A percentile compares a stretch with the other conserved stretches of the same genome.
Evolutionary conservation across 2,113 vertebrate genomes (phyloP).

Genomic region (Carettochelys insculpta): DNA sequence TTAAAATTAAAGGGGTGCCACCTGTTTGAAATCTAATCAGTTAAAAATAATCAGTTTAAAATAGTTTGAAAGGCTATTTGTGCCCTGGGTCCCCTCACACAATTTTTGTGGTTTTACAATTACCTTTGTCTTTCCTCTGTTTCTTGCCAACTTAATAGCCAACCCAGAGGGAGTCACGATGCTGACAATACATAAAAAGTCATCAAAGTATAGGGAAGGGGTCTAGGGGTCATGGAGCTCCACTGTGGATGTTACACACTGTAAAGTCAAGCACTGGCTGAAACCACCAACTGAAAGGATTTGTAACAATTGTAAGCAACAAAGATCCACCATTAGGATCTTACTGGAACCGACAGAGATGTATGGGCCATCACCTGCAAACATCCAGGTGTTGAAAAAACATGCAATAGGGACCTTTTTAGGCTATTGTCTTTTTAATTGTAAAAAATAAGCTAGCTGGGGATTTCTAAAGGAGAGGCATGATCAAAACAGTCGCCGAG

Average conservation of each 20-base stretch:
- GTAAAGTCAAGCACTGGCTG: neutral
- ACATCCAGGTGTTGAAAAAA: too few relatives aligned
- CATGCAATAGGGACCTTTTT: neutral
- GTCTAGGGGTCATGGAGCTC: neutral
- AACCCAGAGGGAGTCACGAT: neutral
- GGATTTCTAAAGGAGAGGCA: neutral
- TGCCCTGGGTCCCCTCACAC: neutral
- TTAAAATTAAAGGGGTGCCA: neutral
- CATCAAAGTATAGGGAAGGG: neutral
- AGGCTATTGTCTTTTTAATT: neutral
- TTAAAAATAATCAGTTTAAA: neutral
- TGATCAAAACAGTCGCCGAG: neutral
- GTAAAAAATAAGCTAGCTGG: neutral
- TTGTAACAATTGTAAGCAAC: neutral
- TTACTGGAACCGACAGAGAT: neutral
- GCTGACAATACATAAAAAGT: neutral
- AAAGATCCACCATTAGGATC: neutral
- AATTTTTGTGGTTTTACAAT: neutral
- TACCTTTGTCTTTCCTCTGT: neutral
- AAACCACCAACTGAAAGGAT: neutral
- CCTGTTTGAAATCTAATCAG: neutral
- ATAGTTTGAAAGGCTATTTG: neutral
- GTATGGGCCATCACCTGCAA: neutral
- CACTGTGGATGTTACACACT: neutral
- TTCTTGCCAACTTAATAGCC: neutral